Percentiles rank a stretch among this genome's conserved stretches.
Conservation (phyloP, 2,888 invertebrate species). For the Sminthurinus aureus region DNA sequence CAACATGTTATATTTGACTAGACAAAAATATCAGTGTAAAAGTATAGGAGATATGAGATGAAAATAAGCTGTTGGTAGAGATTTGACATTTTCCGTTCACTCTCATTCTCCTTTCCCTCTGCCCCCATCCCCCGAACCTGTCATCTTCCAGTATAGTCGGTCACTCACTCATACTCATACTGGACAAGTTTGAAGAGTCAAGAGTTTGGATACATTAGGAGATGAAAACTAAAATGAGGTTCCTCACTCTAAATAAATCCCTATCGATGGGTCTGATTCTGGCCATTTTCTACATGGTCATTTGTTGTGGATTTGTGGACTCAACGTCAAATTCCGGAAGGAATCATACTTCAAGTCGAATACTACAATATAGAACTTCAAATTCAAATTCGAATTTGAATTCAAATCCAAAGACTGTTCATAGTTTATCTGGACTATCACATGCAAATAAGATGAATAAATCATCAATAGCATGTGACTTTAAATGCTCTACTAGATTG, state of each 20-base stretch:
- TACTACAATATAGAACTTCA: background rate
- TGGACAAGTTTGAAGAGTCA: too few species aligned
- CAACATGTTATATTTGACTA: background rate
- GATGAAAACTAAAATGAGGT: slow-evolving; percentile 8
- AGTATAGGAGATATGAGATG: background rate
- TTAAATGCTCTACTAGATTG: background rate
- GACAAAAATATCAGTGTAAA: background rate
- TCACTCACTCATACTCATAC: too few species aligned
- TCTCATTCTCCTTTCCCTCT: background rate
- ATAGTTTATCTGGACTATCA: background rate
- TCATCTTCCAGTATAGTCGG: too few species aligned
- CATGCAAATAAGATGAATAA: background rate
- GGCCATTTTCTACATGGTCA: background rate
- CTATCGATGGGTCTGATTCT: background rate
- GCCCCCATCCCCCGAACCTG: too few species aligned
- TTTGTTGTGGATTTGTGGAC: background rate
- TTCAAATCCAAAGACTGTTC: background rate
- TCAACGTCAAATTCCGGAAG: background rate
- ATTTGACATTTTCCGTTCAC: background rate
- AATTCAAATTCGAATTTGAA: too few species aligned
- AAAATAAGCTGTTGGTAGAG: background rate
- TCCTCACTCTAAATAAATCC: background rate
- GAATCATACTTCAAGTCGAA: background rate
- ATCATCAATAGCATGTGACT: background rate
- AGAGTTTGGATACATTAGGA: too few species aligned